Conservation (phyloP, 1,140 invertebrate species). For the Harlomillsia oculata region DNA sequence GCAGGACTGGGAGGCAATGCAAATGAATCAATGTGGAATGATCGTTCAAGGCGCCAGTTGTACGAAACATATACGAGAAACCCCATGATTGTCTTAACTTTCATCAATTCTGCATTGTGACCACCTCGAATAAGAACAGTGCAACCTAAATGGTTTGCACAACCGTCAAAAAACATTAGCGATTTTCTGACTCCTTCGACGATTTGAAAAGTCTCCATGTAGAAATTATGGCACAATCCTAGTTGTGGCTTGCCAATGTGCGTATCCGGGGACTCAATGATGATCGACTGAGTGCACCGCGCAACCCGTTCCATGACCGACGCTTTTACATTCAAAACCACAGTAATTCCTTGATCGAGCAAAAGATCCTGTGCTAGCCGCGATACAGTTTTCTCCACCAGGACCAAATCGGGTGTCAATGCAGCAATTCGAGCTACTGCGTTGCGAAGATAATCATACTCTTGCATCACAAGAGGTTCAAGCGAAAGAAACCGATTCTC, state of each 20-base stretch:
- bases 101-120: constrained; percentile 60
- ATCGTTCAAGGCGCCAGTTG: constrained; percentile 81
- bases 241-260: constrained; percentile 70
- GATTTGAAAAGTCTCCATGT: constrained; percentile 55
- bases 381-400: constrained; percentile 83
- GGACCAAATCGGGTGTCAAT: constrained; percentile 71
- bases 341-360: constrained; percentile 65
- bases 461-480: constrained; percentile 84
- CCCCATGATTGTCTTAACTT: constrained; percentile 70
- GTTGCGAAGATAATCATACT: constrained; percentile 78
- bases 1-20: constrained; percentile 48
- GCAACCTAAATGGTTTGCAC: constrained; percentile 73
- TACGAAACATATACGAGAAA: constrained; percentile 79
- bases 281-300: constrained; percentile 70
- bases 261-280: constrained; percentile 81
- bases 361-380: constrained; percentile 78
- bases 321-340: constrained; percentile 80
- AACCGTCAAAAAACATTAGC: constrained; percentile 88
- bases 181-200: constrained; percentile 61
- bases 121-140: constrained; percentile 79
- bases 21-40: constrained; percentile 77
- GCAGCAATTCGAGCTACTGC: constrained; percentile 78
- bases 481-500: constrained; percentile 82
- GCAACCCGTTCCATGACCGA: constrained; percentile 73
- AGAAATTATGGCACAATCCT: constrained; percentile 79